Evolutionary conservation across 2,888 invertebrate species (phyloP), one percentile per base, ranked within the genome.

Genomic region (Aspidiotus rigidus): DNA sequence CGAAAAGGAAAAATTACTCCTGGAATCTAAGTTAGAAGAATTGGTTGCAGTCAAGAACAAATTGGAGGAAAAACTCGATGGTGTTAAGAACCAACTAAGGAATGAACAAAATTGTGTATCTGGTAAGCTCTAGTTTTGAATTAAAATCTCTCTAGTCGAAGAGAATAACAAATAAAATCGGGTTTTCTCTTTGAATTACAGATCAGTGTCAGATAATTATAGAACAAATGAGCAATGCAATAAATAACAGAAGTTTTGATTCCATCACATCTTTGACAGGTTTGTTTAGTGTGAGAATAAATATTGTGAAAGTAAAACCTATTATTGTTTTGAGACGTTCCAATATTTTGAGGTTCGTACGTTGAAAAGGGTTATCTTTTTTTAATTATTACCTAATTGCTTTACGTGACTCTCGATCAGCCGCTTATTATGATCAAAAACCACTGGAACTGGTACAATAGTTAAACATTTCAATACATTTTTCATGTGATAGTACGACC

Each of bases 231-330:
- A 76, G 83, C 71, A 77, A 84, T 69, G 84, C 86, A 75, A 80
- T 86, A 71, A 87, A 87, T 74, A 85, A 86, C 78, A 87, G 87
- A 8, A 84, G 85, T 2, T 80, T 86, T 73, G 82, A 85, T 0
- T 83, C 84, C 11, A 79, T 85, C 54, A 83, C 83, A 13, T 86
- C 86, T 75, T 83, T 84, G 61, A 84, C 87, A 56, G 81, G 81
- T 81, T 28, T 28, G 28, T 28, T 28, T 5, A 28, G 28, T 28
- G 28, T 28, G 28, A 28, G 28, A 28, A 28, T 28, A 28, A 28
- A 28, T 28, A 28, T 1, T 5, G 28, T 28, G 28, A 28, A 28
- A 28, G 28, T 28, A 28, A 28, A 3, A 28, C 28, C 28, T 28
- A 28, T 5, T 28, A n/a, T n/a, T n/a, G n/a, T n/a, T n/a, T n/a